phyloP scores from a whole-genome alignment of 1,140 invertebrate genomes.

The Drosophila pachea region DNA sequence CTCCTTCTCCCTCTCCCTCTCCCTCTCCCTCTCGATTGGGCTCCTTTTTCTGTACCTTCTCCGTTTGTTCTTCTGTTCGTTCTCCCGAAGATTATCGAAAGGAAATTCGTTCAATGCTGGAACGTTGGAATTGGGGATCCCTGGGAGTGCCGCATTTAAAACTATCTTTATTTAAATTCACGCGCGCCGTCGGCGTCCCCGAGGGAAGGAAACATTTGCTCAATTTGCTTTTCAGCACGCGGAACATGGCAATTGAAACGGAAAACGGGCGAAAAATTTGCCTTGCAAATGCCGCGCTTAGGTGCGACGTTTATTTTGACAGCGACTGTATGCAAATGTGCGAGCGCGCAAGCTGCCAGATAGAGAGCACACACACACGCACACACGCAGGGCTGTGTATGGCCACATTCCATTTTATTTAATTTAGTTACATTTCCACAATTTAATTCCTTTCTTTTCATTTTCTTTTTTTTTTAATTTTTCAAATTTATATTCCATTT shows the following conservation, averaged over 20 bases:
- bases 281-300: slow-evolving; percentile 19
- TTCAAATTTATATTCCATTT: slow-evolving; percentile 73
- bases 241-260: slow-evolving; percentile 1
- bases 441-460: slow-evolving; percentile 33
- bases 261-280: slow-evolving; percentile 10
- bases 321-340: slow-evolving; percentile 40
- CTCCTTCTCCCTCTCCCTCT: no score
- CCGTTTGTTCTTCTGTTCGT: no score
- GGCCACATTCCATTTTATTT: slow-evolving; percentile 67
- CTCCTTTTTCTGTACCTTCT: no score
- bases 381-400: slow-evolving; percentile 7
- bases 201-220: neutral
- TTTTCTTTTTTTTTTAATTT: slow-evolving; percentile 31
- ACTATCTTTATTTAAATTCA: neutral
- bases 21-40: no score
- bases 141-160: no score
- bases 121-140: no score
- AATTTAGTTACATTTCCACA: slow-evolving; percentile 68
- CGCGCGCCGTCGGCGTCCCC: neutral
- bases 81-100: no score
- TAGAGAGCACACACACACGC: slow-evolving; percentile 13
- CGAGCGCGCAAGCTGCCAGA: slow-evolving; percentile 9
- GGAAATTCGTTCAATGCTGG: no score
- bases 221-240: neutral
- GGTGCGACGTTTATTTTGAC: slow-evolving; percentile 27